A percentile compares a stretch with the other conserved stretches of the same genome.
These are phyloP conservation scores for Turdus rufiventris DNA, from an alignment of 2,113 vertebrate genomes.

Conservation along the genomic window DNA sequence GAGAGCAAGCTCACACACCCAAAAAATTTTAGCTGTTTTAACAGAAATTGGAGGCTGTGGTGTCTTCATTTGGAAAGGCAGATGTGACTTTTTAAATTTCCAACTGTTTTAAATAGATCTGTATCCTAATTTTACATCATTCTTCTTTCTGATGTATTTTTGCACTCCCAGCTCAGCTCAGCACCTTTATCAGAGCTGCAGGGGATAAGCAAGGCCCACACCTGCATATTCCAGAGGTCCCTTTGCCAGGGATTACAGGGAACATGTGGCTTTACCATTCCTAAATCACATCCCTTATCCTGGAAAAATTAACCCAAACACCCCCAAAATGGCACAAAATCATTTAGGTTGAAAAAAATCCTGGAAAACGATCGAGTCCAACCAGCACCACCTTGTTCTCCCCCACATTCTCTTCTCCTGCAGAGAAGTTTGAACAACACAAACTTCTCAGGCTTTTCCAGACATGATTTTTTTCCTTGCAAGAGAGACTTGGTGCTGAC, in stretches of 20 bases:
- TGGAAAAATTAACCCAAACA: background rate
- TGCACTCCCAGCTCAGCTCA: background rate
- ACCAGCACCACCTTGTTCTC: background rate
- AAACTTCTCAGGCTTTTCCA: background rate
- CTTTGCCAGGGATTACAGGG: background rate
- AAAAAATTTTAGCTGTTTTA: background rate
- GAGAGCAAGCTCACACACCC: background rate
- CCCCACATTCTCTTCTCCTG: background rate
- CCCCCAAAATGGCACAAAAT: background rate
- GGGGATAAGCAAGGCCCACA: background rate
- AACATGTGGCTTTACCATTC: fast-evolving
- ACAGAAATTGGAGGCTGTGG: fast-evolving
- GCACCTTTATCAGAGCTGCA: background rate
- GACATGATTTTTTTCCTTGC: background rate
- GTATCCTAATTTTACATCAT: fast-evolving
- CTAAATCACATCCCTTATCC: background rate
- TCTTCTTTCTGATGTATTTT: background rate
- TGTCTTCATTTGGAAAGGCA: background rate
- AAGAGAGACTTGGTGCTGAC: background rate
- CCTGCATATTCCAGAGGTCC: fast-evolving
- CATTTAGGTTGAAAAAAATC: fast-evolving
- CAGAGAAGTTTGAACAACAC: background rate
- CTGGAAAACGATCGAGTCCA: fast-evolving
- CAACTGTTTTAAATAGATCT: background rate
- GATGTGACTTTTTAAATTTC: background rate